Base-by-base conservation (phyloP, 2,888 invertebrate genomes). In the Gastracanthus pulcherrimus region DNA sequence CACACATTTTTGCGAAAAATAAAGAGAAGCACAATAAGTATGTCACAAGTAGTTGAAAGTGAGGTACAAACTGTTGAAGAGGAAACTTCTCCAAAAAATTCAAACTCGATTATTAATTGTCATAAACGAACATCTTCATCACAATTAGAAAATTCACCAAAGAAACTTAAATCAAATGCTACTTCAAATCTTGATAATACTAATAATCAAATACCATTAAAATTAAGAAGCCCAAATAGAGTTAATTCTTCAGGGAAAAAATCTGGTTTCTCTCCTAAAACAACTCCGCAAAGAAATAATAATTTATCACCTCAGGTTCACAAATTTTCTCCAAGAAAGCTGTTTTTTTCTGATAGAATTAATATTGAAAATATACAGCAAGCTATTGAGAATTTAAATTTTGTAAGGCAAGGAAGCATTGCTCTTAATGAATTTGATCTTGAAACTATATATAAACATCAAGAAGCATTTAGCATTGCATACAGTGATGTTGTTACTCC, bases 381-480 rank as follows among this genome's bases (percentile, higher is more conserved):
- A 2, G 84, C 86, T 1, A 80, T 91, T 16, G 86, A 87, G 34
- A 85, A 89, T 82, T 83, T 90, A 66, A 90, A 89, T 83, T 69
- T 86, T 19, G 84, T 85, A 0, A 88, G 85, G 29, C 84, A 88
- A 76, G 85, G 87, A n/a, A 82, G 83, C 1, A 86, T 88, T 45
- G 79, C 0, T 38, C 69, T 6, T 11, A 87, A 87, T 69, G 70
- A 89, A 48, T 89, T 89, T 70, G 76, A 90, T 70, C 80, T 91
- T 13, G 84, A 87, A 16, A 26, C 85, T 31, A 85, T 89, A 79
- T 91, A 90, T 77, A 26, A 60, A 0, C 80, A 51, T 16, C 38
- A 67, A 29, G 72, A 41, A 45, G n/a, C 13, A 4, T 89, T 87
- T 72, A 41, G 66, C 0, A 79, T 88, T 31, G 9, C 70, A 1